Evolutionary conservation across 2,888 invertebrate genomes (phyloP), one percentile per base, ranked within the genome.

Genomic region (Hirtodrosophila confusa): DNA sequence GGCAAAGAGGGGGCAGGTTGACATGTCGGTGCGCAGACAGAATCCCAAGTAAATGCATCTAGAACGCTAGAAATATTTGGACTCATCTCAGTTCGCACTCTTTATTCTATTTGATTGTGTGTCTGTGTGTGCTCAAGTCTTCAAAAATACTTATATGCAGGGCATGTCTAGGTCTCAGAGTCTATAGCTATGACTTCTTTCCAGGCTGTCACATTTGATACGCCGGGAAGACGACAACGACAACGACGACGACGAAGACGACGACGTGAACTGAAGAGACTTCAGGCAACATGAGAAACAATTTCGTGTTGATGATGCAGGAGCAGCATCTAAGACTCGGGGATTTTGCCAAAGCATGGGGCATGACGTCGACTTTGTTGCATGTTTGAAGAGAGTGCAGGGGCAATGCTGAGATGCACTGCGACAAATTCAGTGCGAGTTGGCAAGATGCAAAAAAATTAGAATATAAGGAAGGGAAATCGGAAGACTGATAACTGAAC

Each of bases 191-290:
- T 60, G 79, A 85, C 75, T 85, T 72, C 67, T 62, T 69, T 78
- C 76, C 60, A 55, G 51, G 57, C 80, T 82, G 82, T 82, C 82
- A 87, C 80, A 82, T 87, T 85, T 82, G 82, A 82, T 85, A 83
- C 48, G 83, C 73, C 48, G 66, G 54, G 60, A 51, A 76, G 76
- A 57, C 43, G 74, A 40, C 35, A 48, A 36, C 35, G n/a, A n/a
- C n/a, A n/a, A n/a, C n/a, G 60, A 51, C 40, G 57, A 40, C 48
- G 27, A 27, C 27, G 27, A 27, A 4, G 27, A 4, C 27, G 48
- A 10, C 35, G 57, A 51, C 57, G 29, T 58, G 72, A 51, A 45
- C 55, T 60, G 51, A 51, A 49, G 45, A 29, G 54, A 55, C 56
- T 41, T 39, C 37, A 23, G 47, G 56, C 60, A 65, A 61, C 54